Conservation (phyloP, 2,888 invertebrate species). For the Tineola bisselliella region DNA sequence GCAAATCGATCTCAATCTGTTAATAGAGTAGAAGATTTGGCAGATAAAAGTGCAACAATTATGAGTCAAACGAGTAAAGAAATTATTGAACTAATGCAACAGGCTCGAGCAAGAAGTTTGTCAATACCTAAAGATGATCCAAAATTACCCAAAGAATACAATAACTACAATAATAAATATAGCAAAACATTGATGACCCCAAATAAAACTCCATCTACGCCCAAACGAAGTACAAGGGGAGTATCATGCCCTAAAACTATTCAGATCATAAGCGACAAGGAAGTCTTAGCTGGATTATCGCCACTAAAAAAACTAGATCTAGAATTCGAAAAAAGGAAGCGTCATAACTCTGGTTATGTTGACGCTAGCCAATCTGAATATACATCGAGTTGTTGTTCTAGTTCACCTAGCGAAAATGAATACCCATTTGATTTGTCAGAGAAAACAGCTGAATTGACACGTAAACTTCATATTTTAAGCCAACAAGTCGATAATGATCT, state of each 20-base stretch:
- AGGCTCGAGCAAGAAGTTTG: constrained; percentile 56
- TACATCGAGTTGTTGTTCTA: constrained; percentile 61
- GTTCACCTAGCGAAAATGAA: constrained; percentile 63
- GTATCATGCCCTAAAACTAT: constrained; percentile 65
- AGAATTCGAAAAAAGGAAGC: constrained; percentile 39
- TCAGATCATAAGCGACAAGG: constrained; percentile 58
- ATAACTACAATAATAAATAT: constrained; percentile 19
- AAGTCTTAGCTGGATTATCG: constrained; percentile 61
- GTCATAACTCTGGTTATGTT: constrained; percentile 48
- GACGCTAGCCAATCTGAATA: constrained; percentile 65
- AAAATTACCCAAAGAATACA: constrained; percentile 40
- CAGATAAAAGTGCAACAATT: constrained; percentile 46
- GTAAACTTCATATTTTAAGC: constrained; percentile 52
- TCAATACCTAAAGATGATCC: constrained; percentile 64
- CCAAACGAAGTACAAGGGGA: constrained; percentile 39
- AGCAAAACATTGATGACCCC: constrained; percentile 66
- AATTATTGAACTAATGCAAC: constrained; percentile 59
- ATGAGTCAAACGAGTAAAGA: constrained; percentile 59
- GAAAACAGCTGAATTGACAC: constrained; percentile 52
- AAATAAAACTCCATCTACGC: constrained; percentile 49
- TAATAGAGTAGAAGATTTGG: constrained; percentile 48
- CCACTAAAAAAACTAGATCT: constrained; percentile 43
- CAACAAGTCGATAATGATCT: constrained; percentile 44
- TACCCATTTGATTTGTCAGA: constrained; percentile 59
- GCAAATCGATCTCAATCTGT: constrained; percentile 68